Evolutionary conservation across 2,113 vertebrate species (phyloP).

Genomic region (Thalassoma bifasciatum): DNA sequence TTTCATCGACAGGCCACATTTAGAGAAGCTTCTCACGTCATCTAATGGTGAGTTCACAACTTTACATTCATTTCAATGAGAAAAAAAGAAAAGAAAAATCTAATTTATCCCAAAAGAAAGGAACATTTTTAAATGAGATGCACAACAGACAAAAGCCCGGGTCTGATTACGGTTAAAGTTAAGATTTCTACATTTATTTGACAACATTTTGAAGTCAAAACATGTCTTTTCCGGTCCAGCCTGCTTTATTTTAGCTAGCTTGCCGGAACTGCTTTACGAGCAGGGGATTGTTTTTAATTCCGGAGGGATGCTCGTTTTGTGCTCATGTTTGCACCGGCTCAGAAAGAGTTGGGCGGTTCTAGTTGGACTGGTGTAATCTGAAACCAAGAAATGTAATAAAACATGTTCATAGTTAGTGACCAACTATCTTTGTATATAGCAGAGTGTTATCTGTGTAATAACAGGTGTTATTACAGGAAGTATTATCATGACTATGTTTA

Average conservation of each 20-base stretch:
- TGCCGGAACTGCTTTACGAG: constrained; percentile 44
- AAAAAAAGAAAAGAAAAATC: no score
- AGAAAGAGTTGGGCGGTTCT: constrained; percentile 19
- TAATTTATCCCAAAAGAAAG: no score
- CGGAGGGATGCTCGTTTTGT: constrained; percentile 51
- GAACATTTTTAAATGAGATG: no score
- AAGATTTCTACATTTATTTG: background rate
- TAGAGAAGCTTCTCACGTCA: no score
- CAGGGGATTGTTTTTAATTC: constrained; percentile 88
- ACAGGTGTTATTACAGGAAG: rapidly evolving
- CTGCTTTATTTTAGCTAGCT: background rate
- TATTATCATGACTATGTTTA: background rate
- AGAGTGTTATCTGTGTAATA: background rate
- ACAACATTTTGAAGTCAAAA: constrained; percentile 3
- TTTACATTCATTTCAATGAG: no score
- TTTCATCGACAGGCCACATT: no score
- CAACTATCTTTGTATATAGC: background rate
- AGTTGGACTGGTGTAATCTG: background rate
- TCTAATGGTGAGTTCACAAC: no score
- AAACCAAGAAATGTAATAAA: background rate
- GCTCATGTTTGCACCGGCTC: constrained; percentile 6
- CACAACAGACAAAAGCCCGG: no score
- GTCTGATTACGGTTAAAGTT: no score
- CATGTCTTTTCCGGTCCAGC: background rate
- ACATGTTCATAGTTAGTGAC: background rate